A percentile compares a stretch with the other conserved stretches of the same genome.
phyloP scores from a whole-genome alignment of 1,140 invertebrate species.

The Rhynchophorus ferrugineus region DNA sequence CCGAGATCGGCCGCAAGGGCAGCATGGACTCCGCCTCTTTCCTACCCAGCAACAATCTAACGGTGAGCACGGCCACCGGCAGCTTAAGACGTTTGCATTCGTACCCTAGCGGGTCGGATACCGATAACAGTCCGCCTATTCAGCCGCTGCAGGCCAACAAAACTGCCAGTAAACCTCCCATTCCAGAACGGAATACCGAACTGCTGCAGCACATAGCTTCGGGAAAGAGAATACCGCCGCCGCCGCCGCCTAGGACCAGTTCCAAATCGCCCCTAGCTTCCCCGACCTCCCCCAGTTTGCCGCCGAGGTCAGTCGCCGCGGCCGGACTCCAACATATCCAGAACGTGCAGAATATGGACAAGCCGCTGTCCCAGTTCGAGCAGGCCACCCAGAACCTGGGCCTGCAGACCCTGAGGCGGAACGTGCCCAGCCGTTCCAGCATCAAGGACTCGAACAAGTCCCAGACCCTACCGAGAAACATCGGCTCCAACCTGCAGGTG shows the following conservation, averaged over 20 bases:
- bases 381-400: conserved; percentile 38
- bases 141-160: conserved; percentile 41
- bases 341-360: conserved; percentile 38
- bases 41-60: conserved; percentile 37
- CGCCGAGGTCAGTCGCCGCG: conserved; percentile 44
- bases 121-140: conserved; percentile 59
- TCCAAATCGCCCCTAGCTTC: conserved; percentile 75
- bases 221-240: conserved; percentile 69
- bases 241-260: conserved; percentile 75
- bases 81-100: conserved; percentile 63
- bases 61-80: conserved; percentile 38
- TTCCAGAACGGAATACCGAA: conserved; percentile 70
- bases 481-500: conserved; percentile 37
- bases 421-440: conserved; percentile 36
- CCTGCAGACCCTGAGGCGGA: conserved; percentile 36
- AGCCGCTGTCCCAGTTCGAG: conserved; percentile 38
- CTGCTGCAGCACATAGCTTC: conserved; percentile 54
- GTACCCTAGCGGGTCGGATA: conserved; percentile 67
- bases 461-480: conserved; percentile 39
- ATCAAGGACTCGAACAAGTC: conserved; percentile 37
- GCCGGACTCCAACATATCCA: conserved; percentile 38
- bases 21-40: conserved; percentile 48
- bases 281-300: conserved; percentile 58
- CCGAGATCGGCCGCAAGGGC: conserved; percentile 48
- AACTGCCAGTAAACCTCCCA: conserved; percentile 56